These are phyloP conservation scores for Drosophila repletoides DNA, from an alignment of 1,140 invertebrate genomes.

Conservation along the genomic window DNA sequence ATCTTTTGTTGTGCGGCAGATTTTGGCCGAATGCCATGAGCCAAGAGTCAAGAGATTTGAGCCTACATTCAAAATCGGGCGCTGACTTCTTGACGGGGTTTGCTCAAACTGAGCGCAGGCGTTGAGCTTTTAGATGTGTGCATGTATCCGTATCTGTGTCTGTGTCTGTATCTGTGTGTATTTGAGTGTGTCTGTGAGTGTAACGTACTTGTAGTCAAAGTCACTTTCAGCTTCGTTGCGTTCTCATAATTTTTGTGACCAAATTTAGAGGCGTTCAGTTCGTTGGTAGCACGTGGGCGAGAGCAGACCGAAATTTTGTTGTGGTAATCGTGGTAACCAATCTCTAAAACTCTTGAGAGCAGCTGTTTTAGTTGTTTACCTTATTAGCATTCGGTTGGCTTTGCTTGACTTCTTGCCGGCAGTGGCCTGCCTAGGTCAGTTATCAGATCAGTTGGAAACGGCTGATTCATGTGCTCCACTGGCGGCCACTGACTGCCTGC, in stretches of 20 bases:
- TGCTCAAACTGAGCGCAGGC: conserved; percentile 63
- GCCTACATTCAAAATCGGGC: conserved; percentile 36
- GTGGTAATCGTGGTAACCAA: conserved; percentile 50
- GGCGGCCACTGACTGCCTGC: conserved; percentile 10
- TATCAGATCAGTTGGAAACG: conserved; percentile 42
- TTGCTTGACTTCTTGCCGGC: conserved; percentile 51
- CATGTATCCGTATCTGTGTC: neutral
- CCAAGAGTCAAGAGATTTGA: conserved; percentile 31
- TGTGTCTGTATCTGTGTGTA: neutral
- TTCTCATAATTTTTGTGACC: conserved; percentile 76
- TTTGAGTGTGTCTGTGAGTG: conserved; percentile 35
- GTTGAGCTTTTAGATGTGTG: conserved; percentile 48
- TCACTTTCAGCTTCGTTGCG: conserved; percentile 75
- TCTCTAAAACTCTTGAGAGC: conserved; percentile 29
- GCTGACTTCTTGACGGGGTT: conserved; percentile 50
- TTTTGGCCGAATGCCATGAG: conserved; percentile 52
- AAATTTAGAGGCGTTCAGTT: conserved; percentile 61
- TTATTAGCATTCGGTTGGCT: conserved; percentile 63
- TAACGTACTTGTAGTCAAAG: conserved; percentile 76
- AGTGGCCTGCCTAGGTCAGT: conserved; percentile 65
- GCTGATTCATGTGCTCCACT: conserved; percentile 59
- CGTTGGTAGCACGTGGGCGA: conserved; percentile 54
- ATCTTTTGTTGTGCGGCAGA: conserved; percentile 28
- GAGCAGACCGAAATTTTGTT: conserved; percentile 41
- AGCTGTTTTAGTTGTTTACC: conserved; percentile 44